Base-by-base conservation (phyloP, 2,888 invertebrate species). In the Caenorhabditis angaria region DNA sequence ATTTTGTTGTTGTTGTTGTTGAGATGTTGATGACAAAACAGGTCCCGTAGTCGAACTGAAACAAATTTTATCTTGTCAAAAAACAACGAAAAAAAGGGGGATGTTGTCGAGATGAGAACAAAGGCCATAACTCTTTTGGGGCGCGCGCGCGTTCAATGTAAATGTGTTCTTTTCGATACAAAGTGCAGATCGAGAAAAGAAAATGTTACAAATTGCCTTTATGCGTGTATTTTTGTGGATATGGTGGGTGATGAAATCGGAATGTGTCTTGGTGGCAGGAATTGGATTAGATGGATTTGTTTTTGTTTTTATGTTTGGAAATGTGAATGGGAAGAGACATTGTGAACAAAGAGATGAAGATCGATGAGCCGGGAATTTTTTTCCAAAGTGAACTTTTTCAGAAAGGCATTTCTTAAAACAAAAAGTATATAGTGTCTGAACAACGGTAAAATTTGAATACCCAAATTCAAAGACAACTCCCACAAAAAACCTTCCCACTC, bases 101-200 rank as follows among this genome's bases (percentile, higher is more conserved):
- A n/a, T n/a, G n/a, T n/a, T n/a, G n/a, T 41, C 41, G 41, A 41
- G 41, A 41, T 2, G 41, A 41, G 41, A 41, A 41, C 41, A 41
- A 41, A 41, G 41, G 41, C 41, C 41, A 41, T 41, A 41, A 41
- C 18, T 41, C 41, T 41, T 41, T 41, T 41, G 41, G 41, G 41
- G 41, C 41, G 41, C 10, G 41, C 41, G 41, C 41, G 41, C 41
- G 41, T 2, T 12, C 41, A 18, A 6, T 2, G n/a, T n/a, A n/a
- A n/a, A n/a, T n/a, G n/a, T n/a, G n/a, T n/a, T n/a, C n/a, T n/a
- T n/a, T n/a, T 18, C 14, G 14, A 41, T 2, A 41, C 41, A 41
- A 41, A 41, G 41, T 41, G 41, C 41, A 41, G 18, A 41, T 41
- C 41, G 41, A 41, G 41, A 41, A 41, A 14, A 18, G 41, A 18